Base-by-base conservation (phyloP, 2,888 invertebrate species). In the Tortricodes alternella region DNA sequence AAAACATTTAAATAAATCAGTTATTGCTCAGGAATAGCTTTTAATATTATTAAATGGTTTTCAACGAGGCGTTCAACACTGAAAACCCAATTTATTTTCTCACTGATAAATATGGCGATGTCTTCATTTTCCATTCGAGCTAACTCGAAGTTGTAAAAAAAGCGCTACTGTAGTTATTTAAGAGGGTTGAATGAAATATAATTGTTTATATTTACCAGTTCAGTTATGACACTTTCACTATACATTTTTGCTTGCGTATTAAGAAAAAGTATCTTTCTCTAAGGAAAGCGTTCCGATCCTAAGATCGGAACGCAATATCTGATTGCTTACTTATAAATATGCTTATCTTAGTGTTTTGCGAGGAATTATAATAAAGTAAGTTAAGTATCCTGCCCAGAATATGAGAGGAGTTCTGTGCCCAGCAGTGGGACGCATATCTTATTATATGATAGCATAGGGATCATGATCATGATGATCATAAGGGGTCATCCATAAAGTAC, bases 131-230 rank as follows among this genome's bases (percentile, higher is more conserved):
- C 11, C 43, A 11, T 21, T 39, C 18, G 21, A 34, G n/a, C 35
- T 16, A 41, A 43, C 49, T 46, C 49, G 13, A 56, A 56, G 41
- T 44, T 49, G 21, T 29, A 37, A 35, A 49, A 37, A 29, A 21
- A 37, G 34, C 35, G 24, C 11, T n/a, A n/a, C n/a, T 19, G 21
- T 49, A 49, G 43, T 53, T 46, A 46, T 34, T 34, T 34, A 32
- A 32, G 19, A 32, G 21, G 46, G 19, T 46, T 46, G 19, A 21
- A 34, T 39, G 18, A 39, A 24, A 7, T 32, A 11, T 21, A 23
- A 38, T 39, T 44, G 43, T 56, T 49, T 32, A 41, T n/a, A 39
- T 39, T 46, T 53, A 18, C 11, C 19, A 5, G 11, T 15, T 32
- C 7, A 21, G 52, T 16, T 4, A 29, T 11, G 27, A 44, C 37